Evolutionary conservation across 2,888 invertebrate genomes (phyloP).

Genomic region (Cecidostiba fungosa): DNA sequence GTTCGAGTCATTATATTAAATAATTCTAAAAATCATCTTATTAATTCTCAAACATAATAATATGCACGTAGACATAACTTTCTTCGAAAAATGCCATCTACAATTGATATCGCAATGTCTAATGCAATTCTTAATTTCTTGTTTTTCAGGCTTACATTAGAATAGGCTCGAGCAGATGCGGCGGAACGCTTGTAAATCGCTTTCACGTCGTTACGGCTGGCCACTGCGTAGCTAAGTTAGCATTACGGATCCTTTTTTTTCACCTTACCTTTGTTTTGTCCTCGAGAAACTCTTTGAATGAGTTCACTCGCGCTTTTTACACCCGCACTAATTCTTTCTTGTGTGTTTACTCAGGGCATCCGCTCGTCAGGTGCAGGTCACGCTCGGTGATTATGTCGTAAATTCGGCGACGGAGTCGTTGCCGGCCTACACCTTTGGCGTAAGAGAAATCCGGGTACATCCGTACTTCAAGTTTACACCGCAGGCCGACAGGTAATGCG

Average conservation of each 20-base stretch:
- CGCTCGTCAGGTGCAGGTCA: conserved; percentile 94
- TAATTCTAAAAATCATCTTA: not conserved
- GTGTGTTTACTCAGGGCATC: conserved; percentile 84
- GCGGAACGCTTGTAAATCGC: conserved; percentile 94
- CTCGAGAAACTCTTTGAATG: conserved; percentile 15
- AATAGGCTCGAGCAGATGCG: conserved; percentile 96
- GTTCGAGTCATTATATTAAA: too few species aligned
- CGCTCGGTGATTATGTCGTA: conserved; percentile 95
- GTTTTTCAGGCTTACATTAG: conserved; percentile 88
- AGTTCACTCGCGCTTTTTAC: not conserved
- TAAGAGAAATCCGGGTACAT: conserved; percentile 94
- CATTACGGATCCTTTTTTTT: conserved; percentile 54
- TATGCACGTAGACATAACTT: not conserved
- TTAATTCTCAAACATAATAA: too few species aligned
- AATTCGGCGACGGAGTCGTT: conserved; percentile 95
- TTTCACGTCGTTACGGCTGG: conserved; percentile 97
- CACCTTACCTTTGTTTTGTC: not conserved
- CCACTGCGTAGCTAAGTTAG: conserved; percentile 92
- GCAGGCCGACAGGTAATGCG: conserved; percentile 86
- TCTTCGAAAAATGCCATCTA: not conserved
- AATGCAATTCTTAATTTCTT: conserved; percentile 29
- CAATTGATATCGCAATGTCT: not conserved
- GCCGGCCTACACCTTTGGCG: conserved; percentile 95
- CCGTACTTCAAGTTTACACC: conserved; percentile 96
- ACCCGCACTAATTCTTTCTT: conserved; percentile 14